phyloP scores from a whole-genome alignment of 2,797 vertebrate genomes.

The Echiichthys vipera region DNA sequence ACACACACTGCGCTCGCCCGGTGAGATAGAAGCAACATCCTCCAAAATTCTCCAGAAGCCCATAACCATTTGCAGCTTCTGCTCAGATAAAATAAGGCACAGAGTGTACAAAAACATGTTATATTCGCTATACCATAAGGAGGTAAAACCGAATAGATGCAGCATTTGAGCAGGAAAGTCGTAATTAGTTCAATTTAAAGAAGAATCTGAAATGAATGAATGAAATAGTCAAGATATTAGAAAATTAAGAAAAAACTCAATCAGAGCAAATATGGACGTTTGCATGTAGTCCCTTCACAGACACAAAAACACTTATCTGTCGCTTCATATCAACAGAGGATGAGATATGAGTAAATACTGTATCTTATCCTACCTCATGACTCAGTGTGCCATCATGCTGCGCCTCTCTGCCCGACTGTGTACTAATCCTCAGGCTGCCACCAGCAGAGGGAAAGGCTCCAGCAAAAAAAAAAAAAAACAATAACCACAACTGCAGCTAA shows the following conservation, averaged over 20 bases:
- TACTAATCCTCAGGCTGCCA: slow-evolving; percentile 63
- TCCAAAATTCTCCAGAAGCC: background rate
- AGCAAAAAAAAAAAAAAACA: slow-evolving; percentile 31
- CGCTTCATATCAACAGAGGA: too few relatives aligned
- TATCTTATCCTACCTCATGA: slow-evolving; percentile 66
- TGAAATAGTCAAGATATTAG: background rate
- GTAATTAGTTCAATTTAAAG: background rate
- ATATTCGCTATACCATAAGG: background rate
- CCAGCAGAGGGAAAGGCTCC: slow-evolving; percentile 35
- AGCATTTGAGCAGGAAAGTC: background rate
- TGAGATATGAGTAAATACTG: slow-evolving; percentile 4
- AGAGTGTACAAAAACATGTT: slow-evolving; percentile 10
- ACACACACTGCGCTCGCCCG: slow-evolving; percentile 17
- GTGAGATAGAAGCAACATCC: slow-evolving; percentile 39
- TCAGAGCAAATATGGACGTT: background rate
- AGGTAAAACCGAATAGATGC: background rate
- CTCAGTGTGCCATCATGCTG: slow-evolving; percentile 57
- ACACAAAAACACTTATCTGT: background rate
- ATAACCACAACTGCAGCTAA: slow-evolving; percentile 53
- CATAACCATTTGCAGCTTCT: background rate
- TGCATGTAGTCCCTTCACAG: background rate
- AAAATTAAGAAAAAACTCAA: background rate
- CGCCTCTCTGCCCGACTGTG: slow-evolving; percentile 28
- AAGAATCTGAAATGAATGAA: background rate
- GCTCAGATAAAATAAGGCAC: slow-evolving; percentile 26